Conservation (phyloP, 2,113 vertebrate genomes). For the Dicaeum eximium region DNA sequence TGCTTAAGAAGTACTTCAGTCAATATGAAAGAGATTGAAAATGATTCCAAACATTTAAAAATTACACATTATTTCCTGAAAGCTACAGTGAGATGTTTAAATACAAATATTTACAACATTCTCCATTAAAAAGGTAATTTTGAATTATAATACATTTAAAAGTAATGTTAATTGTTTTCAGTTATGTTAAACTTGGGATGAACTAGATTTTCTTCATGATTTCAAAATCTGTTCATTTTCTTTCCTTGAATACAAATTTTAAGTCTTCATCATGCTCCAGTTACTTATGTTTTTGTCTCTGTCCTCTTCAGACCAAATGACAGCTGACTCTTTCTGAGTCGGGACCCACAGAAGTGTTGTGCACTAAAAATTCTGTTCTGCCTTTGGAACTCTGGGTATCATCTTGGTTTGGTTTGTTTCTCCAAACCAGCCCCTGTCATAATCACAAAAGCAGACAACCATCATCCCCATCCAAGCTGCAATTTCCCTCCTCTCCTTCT, state of each 20-base stretch:
- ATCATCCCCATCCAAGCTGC: not conserved
- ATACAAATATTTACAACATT: not conserved
- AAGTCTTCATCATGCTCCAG: not conserved
- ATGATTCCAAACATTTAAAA: not conserved
- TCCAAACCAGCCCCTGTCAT: not conserved
- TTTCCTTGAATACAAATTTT: not conserved
- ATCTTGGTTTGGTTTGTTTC: not conserved
- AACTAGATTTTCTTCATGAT: not conserved
- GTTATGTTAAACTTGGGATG: not conserved
- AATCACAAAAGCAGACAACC: not conserved
- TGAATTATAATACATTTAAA: not conserved
- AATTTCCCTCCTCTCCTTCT: not conserved
- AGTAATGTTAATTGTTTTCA: not conserved
- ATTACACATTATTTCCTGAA: not conserved
- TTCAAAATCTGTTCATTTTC: not conserved
- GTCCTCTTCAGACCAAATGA: not conserved
- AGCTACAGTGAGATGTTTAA: not conserved
- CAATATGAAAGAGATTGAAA: not conserved
- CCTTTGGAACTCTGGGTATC: not conserved
- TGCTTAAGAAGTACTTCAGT: conserved; percentile 31
- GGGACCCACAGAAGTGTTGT: not conserved
- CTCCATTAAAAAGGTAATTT: not conserved
- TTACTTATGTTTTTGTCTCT: not conserved
- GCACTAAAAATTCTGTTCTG: not conserved
- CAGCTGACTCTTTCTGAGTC: not conserved